These are phyloP conservation scores for Callopanchax toddi DNA, from an alignment of 2,113 vertebrate genomes.

Conservation along the genomic window DNA sequence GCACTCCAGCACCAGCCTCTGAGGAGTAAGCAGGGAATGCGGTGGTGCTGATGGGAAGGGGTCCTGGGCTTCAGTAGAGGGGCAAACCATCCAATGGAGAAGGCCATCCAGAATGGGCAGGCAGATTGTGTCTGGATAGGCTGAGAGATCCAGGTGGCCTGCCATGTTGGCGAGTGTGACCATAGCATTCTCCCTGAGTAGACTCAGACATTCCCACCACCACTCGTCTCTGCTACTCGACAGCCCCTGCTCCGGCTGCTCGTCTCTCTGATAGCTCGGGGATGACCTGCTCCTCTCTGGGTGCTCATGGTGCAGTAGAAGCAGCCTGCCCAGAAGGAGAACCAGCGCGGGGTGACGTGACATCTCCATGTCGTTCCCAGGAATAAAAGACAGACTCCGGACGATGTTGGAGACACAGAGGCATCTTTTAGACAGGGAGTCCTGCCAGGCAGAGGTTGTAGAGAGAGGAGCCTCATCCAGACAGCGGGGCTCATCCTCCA, in stretches of 20 bases:
- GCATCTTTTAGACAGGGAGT: constrained; percentile 93
- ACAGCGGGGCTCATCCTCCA: constrained; percentile 95
- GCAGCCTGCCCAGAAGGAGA: constrained; percentile 92
- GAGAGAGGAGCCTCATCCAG: constrained; percentile 94
- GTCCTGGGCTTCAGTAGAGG: constrained; percentile 94
- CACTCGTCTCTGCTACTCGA: constrained; percentile 93
- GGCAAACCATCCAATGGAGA: constrained; percentile 99
- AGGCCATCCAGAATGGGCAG: constrained; percentile 96
- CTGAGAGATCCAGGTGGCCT: constrained; percentile 96
- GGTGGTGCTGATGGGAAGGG: constrained; percentile 90
- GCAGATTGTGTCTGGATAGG: constrained; percentile 96
- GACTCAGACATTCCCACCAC: constrained; percentile 98
- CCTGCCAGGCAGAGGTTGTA: constrained; percentile 90
- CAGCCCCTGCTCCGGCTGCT: constrained; percentile 83
- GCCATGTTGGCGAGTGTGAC: constrained; percentile 98
- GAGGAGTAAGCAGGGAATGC: constrained; percentile 92
- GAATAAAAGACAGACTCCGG: constrained; percentile 95
- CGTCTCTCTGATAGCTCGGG: constrained; percentile 88
- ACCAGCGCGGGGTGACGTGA: constrained; percentile 95
- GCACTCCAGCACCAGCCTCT: constrained; percentile 96
- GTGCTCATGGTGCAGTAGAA: constrained; percentile 94
- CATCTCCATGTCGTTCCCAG: constrained; percentile 95
- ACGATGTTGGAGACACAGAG: constrained; percentile 96
- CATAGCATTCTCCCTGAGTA: constrained; percentile 95
- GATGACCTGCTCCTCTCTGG: constrained; percentile 89